Conservation (phyloP, 37 sponge, comb jelly and placozoan genomes). For the Eunapius fragilis region DNA sequence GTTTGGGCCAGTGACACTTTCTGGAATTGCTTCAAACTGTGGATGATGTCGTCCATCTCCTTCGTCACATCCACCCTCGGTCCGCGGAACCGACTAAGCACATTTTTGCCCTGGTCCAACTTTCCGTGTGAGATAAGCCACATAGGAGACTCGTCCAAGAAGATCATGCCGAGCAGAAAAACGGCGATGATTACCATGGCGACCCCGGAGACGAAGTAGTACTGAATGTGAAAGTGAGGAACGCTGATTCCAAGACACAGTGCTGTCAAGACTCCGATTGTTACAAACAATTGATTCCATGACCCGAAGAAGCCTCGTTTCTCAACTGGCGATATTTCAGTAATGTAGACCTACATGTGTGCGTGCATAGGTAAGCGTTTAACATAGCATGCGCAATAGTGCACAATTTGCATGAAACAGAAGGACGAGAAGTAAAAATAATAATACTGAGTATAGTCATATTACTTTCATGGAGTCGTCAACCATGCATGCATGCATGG, state of each 20-base stretch:
- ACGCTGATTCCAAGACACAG: constrained; percentile 26
- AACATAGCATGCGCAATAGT: too few relatives aligned
- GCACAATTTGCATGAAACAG: too few relatives aligned
- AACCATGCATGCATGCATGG: neutral
- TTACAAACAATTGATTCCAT: constrained; percentile 46
- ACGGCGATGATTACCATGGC: constrained; percentile 21
- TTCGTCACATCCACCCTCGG: constrained; percentile 5
- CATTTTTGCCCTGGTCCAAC: neutral
- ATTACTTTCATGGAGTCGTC: too few relatives aligned
- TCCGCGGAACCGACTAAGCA: constrained; percentile 53
- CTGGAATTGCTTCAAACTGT: neutral
- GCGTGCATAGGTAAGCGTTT: too few relatives aligned
- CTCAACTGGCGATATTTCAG: constrained; percentile 49
- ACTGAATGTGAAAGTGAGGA: neutral
- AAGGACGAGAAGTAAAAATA: too few relatives aligned
- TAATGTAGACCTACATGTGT: constrained; percentile 53
- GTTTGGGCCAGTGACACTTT: constrained; percentile 11
- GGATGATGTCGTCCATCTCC: constrained; percentile 34
- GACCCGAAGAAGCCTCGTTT: constrained; percentile 63
- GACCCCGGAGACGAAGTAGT: constrained; percentile 37
- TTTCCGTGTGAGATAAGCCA: constrained; percentile 41
- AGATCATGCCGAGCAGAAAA: constrained; percentile 19
- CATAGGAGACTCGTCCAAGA: constrained; percentile 45
- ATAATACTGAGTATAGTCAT: too few relatives aligned
- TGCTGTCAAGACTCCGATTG: constrained; percentile 50